Evolutionary conservation across 2,113 vertebrate genomes (phyloP).

Genomic region (Hylia prasina): DNA sequence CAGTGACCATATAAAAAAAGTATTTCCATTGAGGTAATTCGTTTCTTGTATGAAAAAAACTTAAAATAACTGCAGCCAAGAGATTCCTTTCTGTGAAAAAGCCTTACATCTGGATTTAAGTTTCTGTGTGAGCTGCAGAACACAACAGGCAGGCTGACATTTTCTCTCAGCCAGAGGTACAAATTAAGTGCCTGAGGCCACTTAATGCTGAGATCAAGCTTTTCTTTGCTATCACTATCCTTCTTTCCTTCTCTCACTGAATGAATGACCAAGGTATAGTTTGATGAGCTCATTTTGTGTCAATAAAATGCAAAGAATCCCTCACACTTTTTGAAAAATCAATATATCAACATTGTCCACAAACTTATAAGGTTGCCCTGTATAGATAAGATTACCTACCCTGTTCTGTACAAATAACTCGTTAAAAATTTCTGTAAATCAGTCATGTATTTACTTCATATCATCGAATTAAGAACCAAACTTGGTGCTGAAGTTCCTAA

Average conservation of each 20-base stretch:
- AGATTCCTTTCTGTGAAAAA: background rate
- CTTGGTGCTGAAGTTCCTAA: background rate
- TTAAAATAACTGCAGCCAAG: background rate
- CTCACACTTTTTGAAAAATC: background rate
- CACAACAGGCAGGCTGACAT: background rate
- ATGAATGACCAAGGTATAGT: background rate
- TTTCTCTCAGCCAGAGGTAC: background rate
- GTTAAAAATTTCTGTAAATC: background rate
- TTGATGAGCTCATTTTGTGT: background rate
- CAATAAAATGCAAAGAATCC: background rate
- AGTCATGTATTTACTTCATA: background rate
- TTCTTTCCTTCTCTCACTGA: background rate
- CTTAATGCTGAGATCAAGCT: background rate
- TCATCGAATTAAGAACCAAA: background rate
- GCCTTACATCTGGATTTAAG: background rate
- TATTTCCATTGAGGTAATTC: background rate
- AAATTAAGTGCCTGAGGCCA: background rate
- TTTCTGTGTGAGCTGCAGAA: background rate
- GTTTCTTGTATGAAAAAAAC: background rate
- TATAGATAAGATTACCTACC: background rate
- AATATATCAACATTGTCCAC: background rate
- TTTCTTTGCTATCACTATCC: background rate
- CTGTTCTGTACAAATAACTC: background rate
- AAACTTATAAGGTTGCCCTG: background rate
- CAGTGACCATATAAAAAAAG: background rate